These are phyloP conservation scores for Anagrus nilaparvatae DNA, from an alignment of 1,140 invertebrate genomes.

Conservation along the genomic window DNA sequence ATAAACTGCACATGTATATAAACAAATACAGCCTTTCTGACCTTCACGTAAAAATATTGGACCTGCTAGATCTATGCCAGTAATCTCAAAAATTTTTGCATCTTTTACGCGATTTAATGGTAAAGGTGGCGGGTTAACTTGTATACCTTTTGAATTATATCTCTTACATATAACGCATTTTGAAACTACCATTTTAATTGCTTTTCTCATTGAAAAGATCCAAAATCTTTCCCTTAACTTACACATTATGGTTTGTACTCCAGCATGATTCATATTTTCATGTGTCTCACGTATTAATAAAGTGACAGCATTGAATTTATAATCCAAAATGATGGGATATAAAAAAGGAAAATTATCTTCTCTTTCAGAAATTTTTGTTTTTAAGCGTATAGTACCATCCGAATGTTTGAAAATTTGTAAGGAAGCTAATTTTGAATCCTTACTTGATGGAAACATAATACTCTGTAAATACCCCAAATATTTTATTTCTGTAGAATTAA, in stretches of 20 bases:
- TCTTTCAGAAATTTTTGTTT: constrained; percentile 20
- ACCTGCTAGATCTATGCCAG: constrained; percentile 19
- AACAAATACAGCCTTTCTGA: constrained; percentile 20
- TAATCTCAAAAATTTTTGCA: constrained; percentile 16
- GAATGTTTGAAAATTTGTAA: constrained; percentile 12
- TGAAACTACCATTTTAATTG: constrained; percentile 19
- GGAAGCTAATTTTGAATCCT: constrained; percentile 13
- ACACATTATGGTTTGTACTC: constrained; percentile 18
- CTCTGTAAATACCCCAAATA: constrained; percentile 13
- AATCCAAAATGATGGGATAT: constrained; percentile 23
- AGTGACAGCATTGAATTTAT: constrained; percentile 14
- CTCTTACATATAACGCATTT: constrained; percentile 25
- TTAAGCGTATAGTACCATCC: constrained; percentile 21
- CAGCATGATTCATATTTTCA: constrained; percentile 18
- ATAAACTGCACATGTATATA: constrained; percentile 25
- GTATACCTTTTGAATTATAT: constrained; percentile 19
- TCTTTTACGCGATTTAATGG: constrained; percentile 17
- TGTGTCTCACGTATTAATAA: constrained; percentile 21
- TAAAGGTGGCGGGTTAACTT: constrained; percentile 17
- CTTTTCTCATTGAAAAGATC: constrained; percentile 18
- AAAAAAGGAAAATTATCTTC: constrained; percentile 19
- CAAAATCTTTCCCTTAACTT: constrained; percentile 20
- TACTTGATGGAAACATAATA: constrained; percentile 10
- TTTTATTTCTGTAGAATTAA: constrained; percentile 14
- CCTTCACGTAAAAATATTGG: constrained; percentile 9